Evolutionary conservation across 2,113 vertebrate genomes (phyloP).

Genomic region (Camelus bactrianus): DNA sequence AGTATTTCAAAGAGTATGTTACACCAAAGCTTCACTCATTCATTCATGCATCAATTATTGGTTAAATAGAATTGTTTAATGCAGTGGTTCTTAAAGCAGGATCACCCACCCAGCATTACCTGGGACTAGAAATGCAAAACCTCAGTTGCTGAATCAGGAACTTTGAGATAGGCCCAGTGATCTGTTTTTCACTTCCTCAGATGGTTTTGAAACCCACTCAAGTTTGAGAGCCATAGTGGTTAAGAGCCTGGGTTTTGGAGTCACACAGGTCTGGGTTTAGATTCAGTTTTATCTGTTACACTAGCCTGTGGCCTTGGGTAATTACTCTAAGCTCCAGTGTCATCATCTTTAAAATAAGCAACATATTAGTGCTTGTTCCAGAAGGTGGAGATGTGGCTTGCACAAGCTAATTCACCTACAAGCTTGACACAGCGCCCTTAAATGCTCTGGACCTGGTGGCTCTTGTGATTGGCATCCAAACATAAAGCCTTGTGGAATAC

Average conservation of each 20-base stretch:
- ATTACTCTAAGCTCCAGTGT: not conserved
- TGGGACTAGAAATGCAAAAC: not conserved
- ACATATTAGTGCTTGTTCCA: not conserved
- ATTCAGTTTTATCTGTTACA: not conserved
- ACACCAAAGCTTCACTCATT: not conserved
- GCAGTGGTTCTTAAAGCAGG: not conserved
- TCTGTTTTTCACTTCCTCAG: not conserved
- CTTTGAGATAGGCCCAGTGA: too few relatives aligned
- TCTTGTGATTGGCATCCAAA: not conserved
- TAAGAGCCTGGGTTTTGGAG: not conserved
- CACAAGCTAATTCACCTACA: not conserved
- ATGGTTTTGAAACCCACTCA: not conserved
- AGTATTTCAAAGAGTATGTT: not conserved
- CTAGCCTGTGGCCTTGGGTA: not conserved
- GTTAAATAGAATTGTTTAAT: not conserved
- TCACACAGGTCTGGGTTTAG: not conserved
- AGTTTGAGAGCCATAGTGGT: not conserved
- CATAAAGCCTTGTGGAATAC: not conserved
- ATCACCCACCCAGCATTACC: not conserved
- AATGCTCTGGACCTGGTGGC: not conserved
- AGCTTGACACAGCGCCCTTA: not conserved
- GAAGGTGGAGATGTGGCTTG: not conserved
- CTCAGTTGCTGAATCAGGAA: not conserved
- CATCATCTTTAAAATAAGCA: conserved; percentile 41
- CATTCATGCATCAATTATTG: not conserved